phyloP scores from a whole-genome alignment of 2,797 vertebrate genomes.

The Sebastes melanostomus region DNA sequence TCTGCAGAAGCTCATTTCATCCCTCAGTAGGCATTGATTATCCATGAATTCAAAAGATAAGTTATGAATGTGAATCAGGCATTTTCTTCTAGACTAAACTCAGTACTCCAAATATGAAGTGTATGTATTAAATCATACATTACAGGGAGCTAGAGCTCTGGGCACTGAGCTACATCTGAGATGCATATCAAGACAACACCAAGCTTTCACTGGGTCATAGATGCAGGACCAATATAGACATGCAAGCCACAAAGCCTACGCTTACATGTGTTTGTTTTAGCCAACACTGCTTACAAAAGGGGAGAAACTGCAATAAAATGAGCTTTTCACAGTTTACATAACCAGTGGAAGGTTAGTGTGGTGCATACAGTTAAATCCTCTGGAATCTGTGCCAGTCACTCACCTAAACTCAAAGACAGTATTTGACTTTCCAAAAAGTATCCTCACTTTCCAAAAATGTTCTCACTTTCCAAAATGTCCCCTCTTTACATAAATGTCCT shows the following conservation, averaged over 20 bases:
- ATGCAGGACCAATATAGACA: constrained; percentile 5
- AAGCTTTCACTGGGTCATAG: constrained; percentile 5
- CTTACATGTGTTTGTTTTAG: background rate
- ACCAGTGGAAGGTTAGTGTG: background rate
- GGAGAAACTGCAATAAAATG: background rate
- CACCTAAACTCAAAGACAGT: background rate
- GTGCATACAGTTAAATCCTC: background rate
- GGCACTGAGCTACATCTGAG: constrained; percentile 28
- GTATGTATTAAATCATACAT: constrained; percentile 71
- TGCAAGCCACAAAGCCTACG: background rate
- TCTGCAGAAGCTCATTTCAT: constrained; percentile 80
- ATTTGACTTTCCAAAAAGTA: background rate
- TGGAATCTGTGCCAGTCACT: background rate
- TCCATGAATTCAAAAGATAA: constrained; percentile 81
- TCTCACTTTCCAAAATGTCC: background rate
- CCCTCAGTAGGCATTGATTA: constrained; percentile 82
- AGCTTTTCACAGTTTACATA: background rate
- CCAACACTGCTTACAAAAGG: background rate
- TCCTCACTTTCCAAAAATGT: background rate
- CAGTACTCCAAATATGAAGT: constrained; percentile 57
- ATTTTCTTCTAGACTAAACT: constrained; percentile 57
- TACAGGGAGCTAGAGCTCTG: constrained; percentile 50
- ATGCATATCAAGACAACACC: constrained; percentile 33
- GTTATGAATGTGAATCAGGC: constrained; percentile 79
- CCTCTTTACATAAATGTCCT: background rate